Evolutionary conservation across 2,797 vertebrate species (phyloP).

Genomic region (Megaceryle alcyon): DNA sequence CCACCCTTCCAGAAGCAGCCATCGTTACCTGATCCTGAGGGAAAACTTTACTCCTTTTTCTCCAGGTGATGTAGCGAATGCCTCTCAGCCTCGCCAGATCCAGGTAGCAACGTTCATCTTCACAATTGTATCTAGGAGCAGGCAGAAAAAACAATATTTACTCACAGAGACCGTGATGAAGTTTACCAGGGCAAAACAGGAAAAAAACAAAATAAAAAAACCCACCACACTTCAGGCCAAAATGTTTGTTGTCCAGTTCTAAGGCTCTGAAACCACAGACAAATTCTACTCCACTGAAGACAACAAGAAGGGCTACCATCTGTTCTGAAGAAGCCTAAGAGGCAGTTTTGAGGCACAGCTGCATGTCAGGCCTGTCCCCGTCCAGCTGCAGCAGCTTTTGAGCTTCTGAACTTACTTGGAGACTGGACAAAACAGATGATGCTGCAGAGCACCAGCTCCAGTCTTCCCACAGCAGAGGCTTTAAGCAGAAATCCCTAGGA

Average conservation of each 20-base stretch:
- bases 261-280: background rate
- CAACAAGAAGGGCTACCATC: background rate
- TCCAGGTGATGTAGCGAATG: constrained; percentile 93
- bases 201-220: background rate
- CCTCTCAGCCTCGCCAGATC: constrained; percentile 95
- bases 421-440: background rate
- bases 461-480: background rate
- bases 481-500: background rate
- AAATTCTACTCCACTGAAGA: background rate
- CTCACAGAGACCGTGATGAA: background rate
- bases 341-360: background rate
- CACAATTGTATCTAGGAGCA: constrained; percentile 92
- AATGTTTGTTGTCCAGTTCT: background rate
- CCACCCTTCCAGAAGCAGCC: background rate
- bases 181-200: background rate
- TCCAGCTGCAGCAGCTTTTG: background rate
- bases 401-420: background rate
- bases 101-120: constrained; percentile 94
- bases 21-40: constrained; percentile 92
- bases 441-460: background rate
- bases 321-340: background rate
- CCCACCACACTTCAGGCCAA: background rate
- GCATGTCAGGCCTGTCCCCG: background rate
- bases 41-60: constrained; percentile 89
- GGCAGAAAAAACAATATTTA: background rate